Percentiles rank a stretch among this genome's conserved stretches.
These are phyloP conservation scores for Tetragonula clypearis DNA, from an alignment of 1,140 invertebrate species.

Conservation along the genomic window DNA sequence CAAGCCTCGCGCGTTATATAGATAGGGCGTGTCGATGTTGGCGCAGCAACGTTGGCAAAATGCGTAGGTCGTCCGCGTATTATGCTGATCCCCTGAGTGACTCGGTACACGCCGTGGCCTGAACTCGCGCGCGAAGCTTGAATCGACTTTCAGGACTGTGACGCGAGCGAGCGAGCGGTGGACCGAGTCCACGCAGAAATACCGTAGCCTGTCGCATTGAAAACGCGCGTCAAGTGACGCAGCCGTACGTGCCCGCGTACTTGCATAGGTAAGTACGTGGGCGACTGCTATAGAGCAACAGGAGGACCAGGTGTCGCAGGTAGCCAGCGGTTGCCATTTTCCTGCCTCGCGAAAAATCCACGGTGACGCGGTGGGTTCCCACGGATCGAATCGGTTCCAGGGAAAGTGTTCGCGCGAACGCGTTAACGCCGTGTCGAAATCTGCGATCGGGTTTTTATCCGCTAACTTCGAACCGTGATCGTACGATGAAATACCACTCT, in stretches of 20 bases:
- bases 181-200: slow-evolving; percentile 66
- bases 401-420: background rate
- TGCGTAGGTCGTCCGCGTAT: slow-evolving; percentile 70
- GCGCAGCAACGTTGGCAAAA: slow-evolving; percentile 54
- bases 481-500: background rate
- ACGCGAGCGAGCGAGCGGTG: background rate
- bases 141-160: slow-evolving; percentile 58
- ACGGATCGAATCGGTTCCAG: background rate
- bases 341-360: slow-evolving; percentile 29
- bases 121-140: slow-evolving; percentile 37
- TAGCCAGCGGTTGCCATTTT: slow-evolving; percentile 52
- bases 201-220: slow-evolving; percentile 58
- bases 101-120: slow-evolving; percentile 15
- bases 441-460: no score
- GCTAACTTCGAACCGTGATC: background rate
- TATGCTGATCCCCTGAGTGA: slow-evolving; percentile 67
- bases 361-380: slow-evolving; percentile 3
- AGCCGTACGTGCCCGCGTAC: slow-evolving; percentile 34
- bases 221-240: slow-evolving; percentile 67
- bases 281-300: slow-evolving; percentile 44
- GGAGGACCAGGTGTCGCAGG: slow-evolving; percentile 66
- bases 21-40: slow-evolving; percentile 70
- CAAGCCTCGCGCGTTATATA: slow-evolving; percentile 51
- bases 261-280: slow-evolving; percentile 28
- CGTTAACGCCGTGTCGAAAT: background rate